A percentile compares a stretch with the other conserved stretches of the same genome.
phyloP scores from a whole-genome alignment of 2,888 invertebrate species.

The Leucophenga montana region DNA sequence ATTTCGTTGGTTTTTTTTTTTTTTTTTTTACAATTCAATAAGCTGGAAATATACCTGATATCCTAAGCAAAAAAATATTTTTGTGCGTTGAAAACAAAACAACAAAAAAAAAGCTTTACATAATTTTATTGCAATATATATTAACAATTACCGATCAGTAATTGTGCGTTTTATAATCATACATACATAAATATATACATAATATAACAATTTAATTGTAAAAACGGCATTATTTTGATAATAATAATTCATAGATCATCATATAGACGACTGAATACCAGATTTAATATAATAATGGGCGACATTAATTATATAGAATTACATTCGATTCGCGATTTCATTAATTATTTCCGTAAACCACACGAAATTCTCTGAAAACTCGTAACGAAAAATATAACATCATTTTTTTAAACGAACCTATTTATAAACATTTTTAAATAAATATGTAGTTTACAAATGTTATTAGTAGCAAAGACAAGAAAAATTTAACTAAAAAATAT shows the following conservation, averaged over 20 bases:
- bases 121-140: constrained; percentile 8
- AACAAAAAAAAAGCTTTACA: constrained; percentile 10
- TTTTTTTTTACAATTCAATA: not conserved
- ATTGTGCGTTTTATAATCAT: not conserved
- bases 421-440: too few species aligned
- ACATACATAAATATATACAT: constrained; percentile 13
- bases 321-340: not conserved
- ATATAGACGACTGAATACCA: not conserved
- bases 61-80: not conserved
- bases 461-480: too few species aligned
- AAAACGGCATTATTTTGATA: constrained; percentile 26
- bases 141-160: not conserved
- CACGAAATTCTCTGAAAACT: constrained; percentile 61
- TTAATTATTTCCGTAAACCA: constrained; percentile 39
- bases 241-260: constrained; percentile 7
- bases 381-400: constrained; percentile 28
- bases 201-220: constrained; percentile 44
- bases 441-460: too few species aligned
- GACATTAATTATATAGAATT: not conserved
- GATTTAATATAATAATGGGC: not conserved
- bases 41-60: constrained; percentile 18
- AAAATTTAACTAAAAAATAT: too few species aligned
- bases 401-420: not conserved
- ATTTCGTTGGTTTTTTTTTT: not conserved
- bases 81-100: not conserved